These are phyloP conservation scores for Brachionus paranguensis DNA, from an alignment of 1,140 invertebrate genomes.

Conservation along the genomic window DNA sequence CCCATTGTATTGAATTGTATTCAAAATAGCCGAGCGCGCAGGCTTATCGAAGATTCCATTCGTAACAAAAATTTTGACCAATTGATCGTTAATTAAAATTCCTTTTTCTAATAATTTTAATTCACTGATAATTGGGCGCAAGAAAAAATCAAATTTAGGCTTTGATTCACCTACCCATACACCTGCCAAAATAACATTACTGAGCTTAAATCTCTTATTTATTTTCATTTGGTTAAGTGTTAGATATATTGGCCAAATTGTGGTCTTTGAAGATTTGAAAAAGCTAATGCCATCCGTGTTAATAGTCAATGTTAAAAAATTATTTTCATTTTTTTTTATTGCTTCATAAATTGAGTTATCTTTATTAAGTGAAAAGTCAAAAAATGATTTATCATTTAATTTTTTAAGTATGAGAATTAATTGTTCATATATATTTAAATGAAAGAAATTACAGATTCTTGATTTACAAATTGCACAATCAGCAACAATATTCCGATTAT, in stretches of 20 bases:
- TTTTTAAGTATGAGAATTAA: neutral
- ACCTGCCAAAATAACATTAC: neutral
- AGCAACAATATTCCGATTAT: neutral
- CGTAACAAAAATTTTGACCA: neutral
- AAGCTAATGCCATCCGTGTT: neutral
- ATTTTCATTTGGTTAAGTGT: neutral
- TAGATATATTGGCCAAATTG: slow-evolving; percentile 12
- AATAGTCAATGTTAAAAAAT: neutral
- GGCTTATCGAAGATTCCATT: neutral
- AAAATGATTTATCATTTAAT: no score
- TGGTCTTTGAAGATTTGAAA: neutral
- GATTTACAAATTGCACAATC: neutral
- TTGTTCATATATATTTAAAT: neutral
- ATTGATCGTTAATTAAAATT: no score
- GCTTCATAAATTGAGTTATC: no score
- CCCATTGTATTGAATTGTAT: neutral
- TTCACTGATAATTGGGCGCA: neutral
- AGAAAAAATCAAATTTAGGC: neutral
- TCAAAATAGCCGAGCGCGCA: neutral
- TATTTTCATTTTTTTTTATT: neutral
- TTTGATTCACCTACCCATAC: neutral
- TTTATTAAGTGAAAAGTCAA: no score
- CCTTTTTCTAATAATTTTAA: neutral
- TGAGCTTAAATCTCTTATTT: neutral
- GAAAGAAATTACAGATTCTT: neutral